These are phyloP conservation scores for Okapia johnstoni DNA, from an alignment of 2,113 vertebrate genomes.

Conservation along the genomic window DNA sequence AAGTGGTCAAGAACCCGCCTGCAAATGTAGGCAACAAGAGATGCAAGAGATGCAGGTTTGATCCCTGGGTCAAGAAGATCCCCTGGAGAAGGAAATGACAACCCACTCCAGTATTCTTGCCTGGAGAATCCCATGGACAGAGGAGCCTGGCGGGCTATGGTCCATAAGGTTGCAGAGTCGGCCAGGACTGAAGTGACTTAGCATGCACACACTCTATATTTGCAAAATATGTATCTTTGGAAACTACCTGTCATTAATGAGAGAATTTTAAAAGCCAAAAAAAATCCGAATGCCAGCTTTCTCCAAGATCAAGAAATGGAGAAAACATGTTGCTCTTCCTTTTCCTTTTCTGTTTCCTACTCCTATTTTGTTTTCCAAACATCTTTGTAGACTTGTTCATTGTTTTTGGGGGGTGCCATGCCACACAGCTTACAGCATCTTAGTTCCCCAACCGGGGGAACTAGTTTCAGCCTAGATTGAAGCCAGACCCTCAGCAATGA, in stretches of 20 bases:
- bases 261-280: constrained; percentile 8
- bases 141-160: background rate
- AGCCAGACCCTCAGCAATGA: background rate
- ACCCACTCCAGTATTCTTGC: background rate
- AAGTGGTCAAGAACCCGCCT: background rate
- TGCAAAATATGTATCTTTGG: background rate
- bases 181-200: background rate
- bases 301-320: background rate
- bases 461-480: background rate
- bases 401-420: background rate
- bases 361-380: background rate
- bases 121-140: background rate
- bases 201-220: background rate
- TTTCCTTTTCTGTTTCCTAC: background rate
- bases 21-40: background rate
- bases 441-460: background rate
- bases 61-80: background rate
- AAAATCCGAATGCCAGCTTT: background rate
- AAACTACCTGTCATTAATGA: background rate
- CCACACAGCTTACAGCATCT: background rate
- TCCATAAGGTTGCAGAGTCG: background rate
- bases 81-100: background rate
- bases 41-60: background rate
- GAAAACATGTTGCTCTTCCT: background rate
- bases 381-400: background rate